Evolutionary conservation across 1,140 invertebrate species (phyloP).

Genomic region (Ectropis grisescens): DNA sequence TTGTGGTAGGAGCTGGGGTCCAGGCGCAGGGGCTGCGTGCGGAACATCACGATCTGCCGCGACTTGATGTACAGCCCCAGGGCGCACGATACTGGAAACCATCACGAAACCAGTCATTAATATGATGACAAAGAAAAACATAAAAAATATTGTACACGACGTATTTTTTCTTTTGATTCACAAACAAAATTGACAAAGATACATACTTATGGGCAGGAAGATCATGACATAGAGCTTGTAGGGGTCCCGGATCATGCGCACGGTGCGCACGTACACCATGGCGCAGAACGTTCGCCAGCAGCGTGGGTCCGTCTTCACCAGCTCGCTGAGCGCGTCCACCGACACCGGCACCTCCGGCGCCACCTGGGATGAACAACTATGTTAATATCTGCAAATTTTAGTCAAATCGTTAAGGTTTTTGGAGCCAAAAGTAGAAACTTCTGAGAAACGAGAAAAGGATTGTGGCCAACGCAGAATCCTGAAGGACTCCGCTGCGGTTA

Average conservation of each 20-base stretch:
- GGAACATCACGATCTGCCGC: slow-evolving; percentile 73
- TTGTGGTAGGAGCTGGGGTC: slow-evolving; percentile 68
- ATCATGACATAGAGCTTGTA: slow-evolving; percentile 75
- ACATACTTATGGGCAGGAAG: slow-evolving; percentile 72
- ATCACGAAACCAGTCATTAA: too few species aligned
- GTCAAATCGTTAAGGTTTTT: too few species aligned
- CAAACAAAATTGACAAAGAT: too few species aligned
- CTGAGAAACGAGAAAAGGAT: too few species aligned
- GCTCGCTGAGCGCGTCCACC: slow-evolving; percentile 43
- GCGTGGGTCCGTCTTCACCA: slow-evolving; percentile 46
- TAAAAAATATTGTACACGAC: too few species aligned
- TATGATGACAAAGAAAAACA: too few species aligned
- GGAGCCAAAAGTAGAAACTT: too few species aligned
- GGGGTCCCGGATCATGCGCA: slow-evolving; percentile 71
- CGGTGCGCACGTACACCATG: slow-evolving; percentile 67
- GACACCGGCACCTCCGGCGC: slow-evolving; percentile 39
- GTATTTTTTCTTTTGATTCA: too few species aligned
- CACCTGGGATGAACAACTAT: slow-evolving; percentile 16
- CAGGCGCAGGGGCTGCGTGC: slow-evolving; percentile 74
- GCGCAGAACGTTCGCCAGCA: slow-evolving; percentile 63
- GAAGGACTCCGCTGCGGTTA: too few species aligned
- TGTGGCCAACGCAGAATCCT: too few species aligned
- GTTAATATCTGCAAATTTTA: too few species aligned
- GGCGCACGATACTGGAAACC: slow-evolving; percentile 72
- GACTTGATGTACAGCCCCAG: slow-evolving; percentile 79